phyloP scores from a whole-genome alignment of 2,888 invertebrate species.

The Microplitis manilae region DNA sequence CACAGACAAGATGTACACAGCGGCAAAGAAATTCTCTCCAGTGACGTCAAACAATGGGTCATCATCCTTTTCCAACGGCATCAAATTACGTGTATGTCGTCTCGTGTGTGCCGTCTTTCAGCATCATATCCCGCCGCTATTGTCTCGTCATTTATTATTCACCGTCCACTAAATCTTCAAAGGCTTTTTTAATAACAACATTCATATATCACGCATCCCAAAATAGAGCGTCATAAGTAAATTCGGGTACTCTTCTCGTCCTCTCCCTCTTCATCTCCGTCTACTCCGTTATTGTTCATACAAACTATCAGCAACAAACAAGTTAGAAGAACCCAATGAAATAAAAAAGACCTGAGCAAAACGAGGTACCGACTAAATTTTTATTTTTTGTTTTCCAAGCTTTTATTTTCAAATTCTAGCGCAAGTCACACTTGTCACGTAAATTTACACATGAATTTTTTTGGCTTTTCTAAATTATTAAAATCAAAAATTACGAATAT shows the following conservation, averaged over 20 bases:
- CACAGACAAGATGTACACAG: neutral
- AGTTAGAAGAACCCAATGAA: too few species aligned
- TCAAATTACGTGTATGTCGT: neutral
- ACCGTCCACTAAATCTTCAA: neutral
- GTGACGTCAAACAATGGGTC: conserved; percentile 1
- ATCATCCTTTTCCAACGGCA: neutral
- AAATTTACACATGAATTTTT: too few species aligned
- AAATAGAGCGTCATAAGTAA: neutral
- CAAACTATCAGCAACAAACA: too few species aligned
- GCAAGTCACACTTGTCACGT: too few species aligned
- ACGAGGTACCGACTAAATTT: too few species aligned
- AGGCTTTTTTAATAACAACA: neutral
- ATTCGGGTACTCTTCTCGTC: neutral
- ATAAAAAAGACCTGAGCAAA: too few species aligned
- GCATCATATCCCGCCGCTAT: neutral
- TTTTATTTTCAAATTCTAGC: too few species aligned
- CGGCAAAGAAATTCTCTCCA: neutral
- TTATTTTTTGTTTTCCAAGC: too few species aligned
- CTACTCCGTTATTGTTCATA: too few species aligned
- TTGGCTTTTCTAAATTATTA: too few species aligned
- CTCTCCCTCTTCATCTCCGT: neutral
- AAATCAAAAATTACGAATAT: too few species aligned
- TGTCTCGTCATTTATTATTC: neutral
- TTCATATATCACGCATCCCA: neutral
- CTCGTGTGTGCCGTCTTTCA: neutral